Conservation (phyloP, 2,113 vertebrate species). For the western clawed frog (Xenopus tropicalis) region DNA sequence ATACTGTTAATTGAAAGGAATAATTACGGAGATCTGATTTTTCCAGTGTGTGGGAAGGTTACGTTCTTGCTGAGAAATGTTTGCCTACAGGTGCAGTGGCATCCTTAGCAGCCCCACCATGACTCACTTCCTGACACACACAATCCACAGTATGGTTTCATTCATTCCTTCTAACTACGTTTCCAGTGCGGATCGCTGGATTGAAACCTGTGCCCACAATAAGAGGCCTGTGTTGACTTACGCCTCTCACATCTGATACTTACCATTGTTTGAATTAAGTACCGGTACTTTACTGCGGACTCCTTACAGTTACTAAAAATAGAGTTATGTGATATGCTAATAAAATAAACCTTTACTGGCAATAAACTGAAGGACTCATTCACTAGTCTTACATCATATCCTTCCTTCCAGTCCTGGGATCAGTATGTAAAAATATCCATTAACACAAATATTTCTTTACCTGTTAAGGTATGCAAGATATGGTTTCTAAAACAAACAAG, state of each 20-base stretch:
- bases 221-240: constrained; percentile 11
- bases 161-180: constrained; percentile 7
- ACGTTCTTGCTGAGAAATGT: background rate
- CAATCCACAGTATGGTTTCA: constrained; percentile 8
- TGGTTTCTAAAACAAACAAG: too few relatives aligned
- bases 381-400: constrained; percentile 19
- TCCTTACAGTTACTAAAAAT: constrained; percentile 4
- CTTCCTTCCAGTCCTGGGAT: constrained; percentile 6
- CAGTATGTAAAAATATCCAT: background rate
- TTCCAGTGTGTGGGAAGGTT: too few relatives aligned
- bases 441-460: constrained; percentile 18
- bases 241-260: constrained; percentile 13
- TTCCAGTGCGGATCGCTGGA: constrained; percentile 30
- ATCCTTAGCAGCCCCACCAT: background rate
- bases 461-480: background rate
- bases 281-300: background rate
- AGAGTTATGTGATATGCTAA: constrained; percentile 3
- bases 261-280: constrained; percentile 17
- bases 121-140: constrained; percentile 18
- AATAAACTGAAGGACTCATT: background rate
- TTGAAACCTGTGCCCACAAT: constrained; percentile 26
- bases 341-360: constrained; percentile 13
- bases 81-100: constrained; percentile 3
- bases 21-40: too few relatives aligned
- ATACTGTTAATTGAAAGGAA: background rate